phyloP scores from a whole-genome alignment of 2,113 vertebrate species.

The Xenopus laevis region DNA sequence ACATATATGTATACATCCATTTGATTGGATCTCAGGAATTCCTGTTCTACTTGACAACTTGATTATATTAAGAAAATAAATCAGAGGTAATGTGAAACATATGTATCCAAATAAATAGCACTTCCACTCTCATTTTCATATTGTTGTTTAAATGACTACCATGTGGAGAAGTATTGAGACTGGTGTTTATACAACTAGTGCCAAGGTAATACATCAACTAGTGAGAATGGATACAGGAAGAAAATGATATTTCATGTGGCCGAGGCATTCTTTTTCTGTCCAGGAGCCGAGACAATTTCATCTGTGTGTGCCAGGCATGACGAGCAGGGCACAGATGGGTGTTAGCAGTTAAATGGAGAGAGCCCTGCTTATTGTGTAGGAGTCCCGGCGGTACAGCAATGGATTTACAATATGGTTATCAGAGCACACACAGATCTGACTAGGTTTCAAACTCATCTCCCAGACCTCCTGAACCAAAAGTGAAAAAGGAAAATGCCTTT shows the following conservation, averaged over 20 bases:
- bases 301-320: not conserved
- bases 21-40: constrained; percentile 15
- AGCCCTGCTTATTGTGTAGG: not conserved
- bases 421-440: not conserved
- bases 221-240: not conserved
- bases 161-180: constrained; percentile 25
- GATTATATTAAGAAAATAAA: constrained; percentile 17
- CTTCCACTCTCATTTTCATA: not conserved
- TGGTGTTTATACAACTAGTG: constrained; percentile 30
- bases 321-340: not conserved
- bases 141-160: constrained; percentile 24
- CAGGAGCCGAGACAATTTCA: not conserved
- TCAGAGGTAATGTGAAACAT: constrained; percentile 14
- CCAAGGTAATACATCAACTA: constrained; percentile 21
- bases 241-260: not conserved
- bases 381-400: not conserved
- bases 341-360: constrained; percentile 1
- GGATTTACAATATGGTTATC: not conserved
- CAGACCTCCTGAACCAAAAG: too few relatives aligned
- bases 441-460: too few relatives aligned
- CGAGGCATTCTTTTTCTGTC: not conserved
- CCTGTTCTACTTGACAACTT: constrained; percentile 3
- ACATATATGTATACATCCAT: too few relatives aligned
- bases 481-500: too few relatives aligned
- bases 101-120: constrained; percentile 33